Evolutionary conservation across 2,797 vertebrate genomes (phyloP).

Genomic region (Pogonophryne albipinna): DNA sequence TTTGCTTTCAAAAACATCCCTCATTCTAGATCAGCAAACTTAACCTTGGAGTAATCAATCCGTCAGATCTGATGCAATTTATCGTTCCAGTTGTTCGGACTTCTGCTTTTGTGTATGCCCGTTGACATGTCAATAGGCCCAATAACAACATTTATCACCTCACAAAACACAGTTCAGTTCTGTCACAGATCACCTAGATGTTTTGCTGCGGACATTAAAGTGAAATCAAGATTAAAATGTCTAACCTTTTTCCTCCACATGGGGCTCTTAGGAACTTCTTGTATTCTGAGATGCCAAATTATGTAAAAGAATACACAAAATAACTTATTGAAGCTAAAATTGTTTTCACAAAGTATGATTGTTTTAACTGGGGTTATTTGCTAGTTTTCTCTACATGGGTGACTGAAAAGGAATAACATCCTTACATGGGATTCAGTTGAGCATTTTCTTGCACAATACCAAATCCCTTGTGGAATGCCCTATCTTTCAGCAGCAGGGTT

Average conservation of each 20-base stretch:
- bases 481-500: conserved; percentile 73
- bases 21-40: conserved; percentile 24
- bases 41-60: conserved; percentile 53
- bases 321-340: background rate
- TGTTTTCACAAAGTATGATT: conserved; percentile 10
- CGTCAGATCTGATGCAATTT: conserved; percentile 34
- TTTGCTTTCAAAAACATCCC: conserved; percentile 8
- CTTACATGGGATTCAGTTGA: conserved; percentile 58
- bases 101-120: conserved; percentile 43
- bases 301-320: background rate
- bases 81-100: conserved; percentile 47
- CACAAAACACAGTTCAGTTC: conserved; percentile 10
- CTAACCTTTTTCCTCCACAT: background rate
- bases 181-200: background rate
- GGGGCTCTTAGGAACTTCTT: background rate
- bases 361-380: conserved; percentile 26
- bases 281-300: background rate
- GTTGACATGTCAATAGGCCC: conserved; percentile 21
- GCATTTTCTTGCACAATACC: conserved; percentile 64
- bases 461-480: conserved; percentile 82
- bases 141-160: conserved; percentile 41
- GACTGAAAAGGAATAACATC: conserved; percentile 39
- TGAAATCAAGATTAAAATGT: background rate
- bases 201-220: background rate
- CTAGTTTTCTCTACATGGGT: conserved; percentile 22